Base-by-base conservation (phyloP, 2,888 invertebrate genomes). In the Drosophila quinaria region DNA sequence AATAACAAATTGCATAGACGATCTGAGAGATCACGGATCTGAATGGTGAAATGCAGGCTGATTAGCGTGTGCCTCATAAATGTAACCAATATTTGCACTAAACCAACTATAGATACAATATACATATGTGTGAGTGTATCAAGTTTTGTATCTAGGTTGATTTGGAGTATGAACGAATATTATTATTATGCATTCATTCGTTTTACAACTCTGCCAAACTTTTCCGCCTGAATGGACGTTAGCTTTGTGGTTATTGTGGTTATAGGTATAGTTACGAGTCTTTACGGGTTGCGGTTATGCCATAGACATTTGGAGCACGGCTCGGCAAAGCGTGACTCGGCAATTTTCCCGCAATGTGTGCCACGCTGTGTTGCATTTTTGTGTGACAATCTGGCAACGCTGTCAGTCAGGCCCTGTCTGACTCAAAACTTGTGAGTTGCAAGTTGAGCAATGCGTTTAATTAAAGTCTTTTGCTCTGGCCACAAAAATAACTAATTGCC, bases 241-340 rank as follows among this genome's bases (percentile, higher is more conserved):
- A 25, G 22, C 2, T 42, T 58, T 60, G 31, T 42, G 49, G 10
- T 46, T 60, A 33, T 31, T 56, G 62, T 60, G 71, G 51, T 70
- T 67, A 51, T 19, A 25, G 25, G 5, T 25, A 25, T 25, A n/a
- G 13, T 35, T 41, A 19, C 19, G 50, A 19, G 25, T 25, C 11
- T 44, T 22, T 50, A 2, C 6, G 11, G 9, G 31, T 22, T 31
- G 25, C 25, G 62, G 76, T 78, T 78, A 80, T 78, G 72, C 42
- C 78, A 76, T 62, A 51, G 6, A 52, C 42, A 78, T 80, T 58
- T 79, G 15, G 80, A 70, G 76, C 63, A 69, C 29, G 70, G 70
- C 81, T 58, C 58, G 58, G 25, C 47, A 37, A 54, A 68, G 76
- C 89, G 85, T 89, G 87, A 78, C 89, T 83, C 47, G 63, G 51